Percentiles rank a stretch among this genome's conserved stretches.
Conservation (phyloP, 2,797 vertebrate genomes). For the Falco concolor region DNA sequence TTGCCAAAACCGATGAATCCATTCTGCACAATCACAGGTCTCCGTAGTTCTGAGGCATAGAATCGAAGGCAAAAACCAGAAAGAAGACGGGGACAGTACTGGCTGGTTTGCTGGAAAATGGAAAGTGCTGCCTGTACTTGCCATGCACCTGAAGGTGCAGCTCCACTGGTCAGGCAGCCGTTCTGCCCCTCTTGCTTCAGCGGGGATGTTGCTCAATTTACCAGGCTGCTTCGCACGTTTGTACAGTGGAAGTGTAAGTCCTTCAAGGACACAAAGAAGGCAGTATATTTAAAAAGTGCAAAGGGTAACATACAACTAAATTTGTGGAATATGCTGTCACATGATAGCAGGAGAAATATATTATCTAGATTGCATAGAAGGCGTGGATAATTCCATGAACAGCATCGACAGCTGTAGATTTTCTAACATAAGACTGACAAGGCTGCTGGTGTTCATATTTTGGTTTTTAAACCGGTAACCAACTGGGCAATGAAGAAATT, state of each 20-base stretch:
- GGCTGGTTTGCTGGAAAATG: not conserved
- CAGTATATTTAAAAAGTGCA: not conserved
- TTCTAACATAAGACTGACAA: not conserved
- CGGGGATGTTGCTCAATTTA: not conserved
- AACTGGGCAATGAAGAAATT: not conserved
- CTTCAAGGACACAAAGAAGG: not conserved
- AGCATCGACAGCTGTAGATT: not conserved
- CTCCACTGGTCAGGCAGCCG: not conserved
- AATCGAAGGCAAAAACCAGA: not conserved
- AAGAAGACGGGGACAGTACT: not conserved
- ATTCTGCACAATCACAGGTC: not conserved
- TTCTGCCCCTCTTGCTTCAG: not conserved
- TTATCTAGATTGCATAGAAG: not conserved
- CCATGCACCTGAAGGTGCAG: not conserved
- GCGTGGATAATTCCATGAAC: not conserved
- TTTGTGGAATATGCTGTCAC: not conserved
- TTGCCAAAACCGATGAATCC: not conserved
- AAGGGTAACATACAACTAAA: not conserved
- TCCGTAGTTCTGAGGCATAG: not conserved
- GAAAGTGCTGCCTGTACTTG: not conserved
- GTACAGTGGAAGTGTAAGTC: not conserved
- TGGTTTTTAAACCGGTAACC: not conserved
- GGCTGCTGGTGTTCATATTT: not conserved
- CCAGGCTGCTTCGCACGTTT: not conserved
- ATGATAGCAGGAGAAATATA: not conserved